A percentile compares a stretch with the other conserved stretches of the same genome.
phyloP scores from a whole-genome alignment of 1,140 invertebrate species.

The Lysiphlebus fabarum region DNA sequence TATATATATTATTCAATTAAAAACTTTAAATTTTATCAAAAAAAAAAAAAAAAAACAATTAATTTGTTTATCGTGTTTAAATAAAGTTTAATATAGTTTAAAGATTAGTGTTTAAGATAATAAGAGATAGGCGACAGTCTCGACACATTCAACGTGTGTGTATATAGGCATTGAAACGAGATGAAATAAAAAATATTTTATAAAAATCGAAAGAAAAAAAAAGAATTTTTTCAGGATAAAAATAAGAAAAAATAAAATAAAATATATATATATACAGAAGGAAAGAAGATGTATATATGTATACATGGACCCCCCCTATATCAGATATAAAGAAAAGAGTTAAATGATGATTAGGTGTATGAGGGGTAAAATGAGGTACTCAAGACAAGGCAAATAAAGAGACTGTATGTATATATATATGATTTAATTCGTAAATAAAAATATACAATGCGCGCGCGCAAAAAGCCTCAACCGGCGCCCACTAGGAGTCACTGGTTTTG shows the following conservation, averaged over 20 bases:
- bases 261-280: neutral
- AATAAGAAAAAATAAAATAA: neutral
- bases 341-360: too few species aligned
- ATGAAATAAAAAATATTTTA: slow-evolving; percentile 14
- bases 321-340: too few species aligned
- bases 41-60: too few species aligned
- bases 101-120: neutral
- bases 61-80: neutral
- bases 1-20: too few species aligned
- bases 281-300: neutral
- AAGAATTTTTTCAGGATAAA: slow-evolving; percentile 1
- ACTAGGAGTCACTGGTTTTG: slow-evolving; percentile 50
- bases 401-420: too few species aligned
- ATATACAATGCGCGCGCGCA: slow-evolving; percentile 42
- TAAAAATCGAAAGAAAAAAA: neutral
- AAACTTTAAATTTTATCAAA: too few species aligned
- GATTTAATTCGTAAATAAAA: slow-evolving; percentile 1
- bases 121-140: slow-evolving; percentile 12
- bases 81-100: too few species aligned
- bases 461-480: slow-evolving; percentile 52
- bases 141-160: slow-evolving; percentile 15
- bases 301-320: too few species aligned
- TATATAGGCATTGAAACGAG: slow-evolving; percentile 17
- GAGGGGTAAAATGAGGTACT: too few species aligned
- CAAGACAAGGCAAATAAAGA: too few species aligned